Evolutionary conservation across 2,888 invertebrate species (phyloP).

Genomic region (Spodoptera littoralis): DNA sequence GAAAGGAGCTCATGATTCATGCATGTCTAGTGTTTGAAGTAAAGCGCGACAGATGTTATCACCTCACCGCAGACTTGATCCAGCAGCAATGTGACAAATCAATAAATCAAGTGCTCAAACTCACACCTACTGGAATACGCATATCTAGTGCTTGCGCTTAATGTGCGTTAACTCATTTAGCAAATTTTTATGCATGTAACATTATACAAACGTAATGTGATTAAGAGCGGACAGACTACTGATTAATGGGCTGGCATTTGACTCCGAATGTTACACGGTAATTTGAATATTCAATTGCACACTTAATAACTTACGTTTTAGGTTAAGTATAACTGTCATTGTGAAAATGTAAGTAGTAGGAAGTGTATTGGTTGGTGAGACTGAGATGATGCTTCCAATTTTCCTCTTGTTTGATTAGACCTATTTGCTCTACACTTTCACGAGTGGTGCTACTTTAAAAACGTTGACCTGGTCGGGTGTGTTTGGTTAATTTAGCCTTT

Average conservation of each 20-base stretch:
- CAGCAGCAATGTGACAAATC: slow-evolving; percentile 17
- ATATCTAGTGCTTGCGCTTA: slow-evolving; percentile 7
- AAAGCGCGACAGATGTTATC: slow-evolving; percentile 30
- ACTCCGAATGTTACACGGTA: slow-evolving; percentile 7
- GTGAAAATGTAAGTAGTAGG: slow-evolving; percentile 57
- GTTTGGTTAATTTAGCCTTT: slow-evolving; percentile 79
- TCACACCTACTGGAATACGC: slow-evolving; percentile 15
- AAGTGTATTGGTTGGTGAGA: slow-evolving; percentile 64
- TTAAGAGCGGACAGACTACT: too few species aligned
- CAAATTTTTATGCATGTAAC: background rate
- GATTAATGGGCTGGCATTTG: too few species aligned
- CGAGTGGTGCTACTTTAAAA: slow-evolving; percentile 84
- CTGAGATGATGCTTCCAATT: slow-evolving; percentile 74
- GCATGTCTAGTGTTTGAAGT: slow-evolving; percentile 23
- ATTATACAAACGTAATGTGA: too few species aligned
- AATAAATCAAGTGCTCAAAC: slow-evolving; percentile 14
- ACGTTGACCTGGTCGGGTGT: slow-evolving; percentile 81
- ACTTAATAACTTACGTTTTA: slow-evolving; percentile 38
- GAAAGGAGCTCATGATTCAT: slow-evolving; percentile 11
- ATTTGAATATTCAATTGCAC: slow-evolving; percentile 13
- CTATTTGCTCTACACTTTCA: slow-evolving; percentile 85
- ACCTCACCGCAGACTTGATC: slow-evolving; percentile 18
- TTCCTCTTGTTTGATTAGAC: slow-evolving; percentile 80
- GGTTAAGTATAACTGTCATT: slow-evolving; percentile 50
- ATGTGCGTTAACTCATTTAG: slow-evolving; percentile 7